These are phyloP conservation scores for Ooceraea biroi DNA, from an alignment of 1,140 invertebrate genomes.

Conservation along the genomic window DNA sequence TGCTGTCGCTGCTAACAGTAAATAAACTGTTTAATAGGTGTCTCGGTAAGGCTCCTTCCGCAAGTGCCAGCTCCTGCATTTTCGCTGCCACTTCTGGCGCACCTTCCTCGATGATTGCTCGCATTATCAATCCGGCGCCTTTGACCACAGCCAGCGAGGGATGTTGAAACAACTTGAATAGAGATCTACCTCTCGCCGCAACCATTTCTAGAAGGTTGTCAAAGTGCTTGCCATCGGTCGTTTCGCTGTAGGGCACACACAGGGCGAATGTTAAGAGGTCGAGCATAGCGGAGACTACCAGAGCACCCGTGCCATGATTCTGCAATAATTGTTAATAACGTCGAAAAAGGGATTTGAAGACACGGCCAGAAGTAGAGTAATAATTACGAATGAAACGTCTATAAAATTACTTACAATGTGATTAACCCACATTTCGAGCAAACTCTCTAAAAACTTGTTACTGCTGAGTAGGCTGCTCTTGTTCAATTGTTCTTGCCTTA, in stretches of 20 bases:
- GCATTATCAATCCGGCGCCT: constrained; percentile 98
- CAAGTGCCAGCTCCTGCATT: constrained; percentile 98
- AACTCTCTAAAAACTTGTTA: constrained; percentile 95
- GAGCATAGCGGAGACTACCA: constrained; percentile 97
- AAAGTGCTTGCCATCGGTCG: constrained; percentile 99
- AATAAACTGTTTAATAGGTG: constrained; percentile 97
- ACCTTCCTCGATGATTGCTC: constrained; percentile 99
- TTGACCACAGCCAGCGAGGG: constrained; percentile 99
- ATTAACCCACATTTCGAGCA: constrained; percentile 97
- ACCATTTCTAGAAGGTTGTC: constrained; percentile 98
- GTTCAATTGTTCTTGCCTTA: constrained; percentile 98
- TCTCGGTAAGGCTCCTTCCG: constrained; percentile 98
- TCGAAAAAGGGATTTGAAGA: not conserved
- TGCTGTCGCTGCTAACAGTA: constrained; percentile 91
- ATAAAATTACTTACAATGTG: constrained; percentile 92
- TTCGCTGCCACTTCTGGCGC: constrained; percentile 94
- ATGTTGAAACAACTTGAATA: constrained; percentile 99
- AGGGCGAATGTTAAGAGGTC: constrained; percentile 99
- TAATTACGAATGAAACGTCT: not conserved
- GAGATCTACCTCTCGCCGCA: constrained; percentile 94
- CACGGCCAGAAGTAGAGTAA: not conserved
- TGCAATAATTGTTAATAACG: constrained; percentile 81
- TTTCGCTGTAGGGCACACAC: constrained; percentile 99
- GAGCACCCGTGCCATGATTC: constrained; percentile 92
- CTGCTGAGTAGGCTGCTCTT: constrained; percentile 98